phyloP scores from a whole-genome alignment of 2,888 invertebrate genomes.

The Polydrusus cervinus region DNA sequence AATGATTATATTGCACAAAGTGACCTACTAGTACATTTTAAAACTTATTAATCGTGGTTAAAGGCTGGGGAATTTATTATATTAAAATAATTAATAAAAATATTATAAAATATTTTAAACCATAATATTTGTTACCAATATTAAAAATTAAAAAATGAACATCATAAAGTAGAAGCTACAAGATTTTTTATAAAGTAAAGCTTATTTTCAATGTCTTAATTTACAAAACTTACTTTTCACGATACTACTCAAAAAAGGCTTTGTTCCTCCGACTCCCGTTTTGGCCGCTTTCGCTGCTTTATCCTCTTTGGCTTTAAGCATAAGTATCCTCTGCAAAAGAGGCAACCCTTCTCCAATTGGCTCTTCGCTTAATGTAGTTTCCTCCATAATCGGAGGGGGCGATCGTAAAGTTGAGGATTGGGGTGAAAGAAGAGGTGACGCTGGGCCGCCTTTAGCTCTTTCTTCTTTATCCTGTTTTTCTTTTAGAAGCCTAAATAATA shows the following conservation, averaged over 20 bases:
- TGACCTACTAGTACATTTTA: too few relatives aligned
- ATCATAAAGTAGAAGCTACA: too few relatives aligned
- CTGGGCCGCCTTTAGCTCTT: constrained; percentile 71
- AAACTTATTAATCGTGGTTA: too few relatives aligned
- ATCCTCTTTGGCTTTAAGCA: constrained; percentile 86
- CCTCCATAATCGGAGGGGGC: constrained; percentile 74
- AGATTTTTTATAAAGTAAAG: too few relatives aligned
- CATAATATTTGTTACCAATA: too few relatives aligned
- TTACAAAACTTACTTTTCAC: constrained; percentile 25
- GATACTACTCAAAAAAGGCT: constrained; percentile 59
- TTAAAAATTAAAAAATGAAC: too few relatives aligned
- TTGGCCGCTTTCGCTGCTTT: constrained; percentile 60
- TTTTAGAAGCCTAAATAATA: constrained; percentile 77
- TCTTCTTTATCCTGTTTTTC: constrained; percentile 85
- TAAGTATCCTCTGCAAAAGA: constrained; percentile 81
- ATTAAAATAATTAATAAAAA: too few relatives aligned
- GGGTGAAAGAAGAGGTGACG: constrained; percentile 75
- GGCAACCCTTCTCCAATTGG: constrained; percentile 81
- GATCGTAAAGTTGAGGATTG: constrained; percentile 73
- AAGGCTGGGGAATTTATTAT: too few relatives aligned
- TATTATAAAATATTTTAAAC: too few relatives aligned
- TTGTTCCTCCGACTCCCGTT: constrained; percentile 56
- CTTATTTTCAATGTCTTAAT: too few relatives aligned
- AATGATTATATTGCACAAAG: background rate
- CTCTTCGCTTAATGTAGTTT: constrained; percentile 70